These are phyloP conservation scores for Dasyornis broadbenti DNA, from an alignment of 2,113 vertebrate genomes.

Conservation along the genomic window DNA sequence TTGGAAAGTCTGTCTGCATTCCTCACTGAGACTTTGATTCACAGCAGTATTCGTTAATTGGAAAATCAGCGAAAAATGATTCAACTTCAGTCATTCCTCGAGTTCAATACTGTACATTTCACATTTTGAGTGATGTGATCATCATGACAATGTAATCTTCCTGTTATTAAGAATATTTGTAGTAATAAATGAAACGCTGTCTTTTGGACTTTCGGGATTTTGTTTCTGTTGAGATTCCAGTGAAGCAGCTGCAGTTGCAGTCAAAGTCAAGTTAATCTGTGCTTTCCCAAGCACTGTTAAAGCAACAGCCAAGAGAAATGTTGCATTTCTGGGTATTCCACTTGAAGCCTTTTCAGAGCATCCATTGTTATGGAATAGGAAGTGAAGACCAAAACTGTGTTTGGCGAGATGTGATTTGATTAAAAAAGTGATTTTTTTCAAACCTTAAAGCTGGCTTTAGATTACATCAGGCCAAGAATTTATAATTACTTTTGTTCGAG, in stretches of 20 bases:
- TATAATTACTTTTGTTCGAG: not conserved
- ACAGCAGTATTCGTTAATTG: not conserved
- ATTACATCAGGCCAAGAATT: not conserved
- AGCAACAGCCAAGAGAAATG: not conserved
- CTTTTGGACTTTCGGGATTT: not conserved
- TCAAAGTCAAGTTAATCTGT: not conserved
- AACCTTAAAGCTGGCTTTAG: not conserved
- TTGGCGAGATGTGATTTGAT: not conserved
- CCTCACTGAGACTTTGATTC: not conserved
- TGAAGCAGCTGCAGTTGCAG: not conserved
- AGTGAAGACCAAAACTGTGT: not conserved
- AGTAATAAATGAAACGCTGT: not conserved
- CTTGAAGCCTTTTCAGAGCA: not conserved
- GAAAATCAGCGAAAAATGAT: not conserved
- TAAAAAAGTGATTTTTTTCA: not conserved
- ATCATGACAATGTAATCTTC: not conserved
- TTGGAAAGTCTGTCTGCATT: not conserved
- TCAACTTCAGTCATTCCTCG: not conserved
- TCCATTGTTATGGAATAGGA: not conserved
- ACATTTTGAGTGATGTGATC: not conserved
- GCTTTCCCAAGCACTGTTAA: not conserved
- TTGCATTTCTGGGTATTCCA: not conserved
- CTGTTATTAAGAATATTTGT: not conserved
- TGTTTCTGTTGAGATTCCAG: not conserved
- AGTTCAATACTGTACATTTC: not conserved